These are phyloP conservation scores for Paradisaea rubra DNA, from an alignment of 2,113 vertebrate genomes.

Conservation along the genomic window DNA sequence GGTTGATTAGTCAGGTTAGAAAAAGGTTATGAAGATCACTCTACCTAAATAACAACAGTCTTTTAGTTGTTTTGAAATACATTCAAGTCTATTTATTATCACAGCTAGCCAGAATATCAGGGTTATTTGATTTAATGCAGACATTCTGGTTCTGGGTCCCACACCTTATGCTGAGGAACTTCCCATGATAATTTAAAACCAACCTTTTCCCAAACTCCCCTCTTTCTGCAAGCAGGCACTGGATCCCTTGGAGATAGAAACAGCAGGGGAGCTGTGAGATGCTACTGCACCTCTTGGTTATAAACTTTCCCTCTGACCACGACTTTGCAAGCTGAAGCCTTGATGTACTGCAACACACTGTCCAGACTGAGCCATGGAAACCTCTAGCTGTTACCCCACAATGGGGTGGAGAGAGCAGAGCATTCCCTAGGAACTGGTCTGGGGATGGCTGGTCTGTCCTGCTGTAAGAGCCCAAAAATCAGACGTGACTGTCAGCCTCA, in stretches of 20 bases:
- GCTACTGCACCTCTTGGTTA: neutral
- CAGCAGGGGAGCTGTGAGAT: accelerated
- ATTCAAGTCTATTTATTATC: neutral
- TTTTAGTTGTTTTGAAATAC: neutral
- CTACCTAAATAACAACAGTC: neutral
- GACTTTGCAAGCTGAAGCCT: neutral
- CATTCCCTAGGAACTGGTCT: neutral
- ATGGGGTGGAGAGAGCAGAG: neutral
- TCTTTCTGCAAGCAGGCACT: neutral
- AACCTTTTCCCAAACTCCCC: neutral
- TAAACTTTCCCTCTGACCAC: neutral
- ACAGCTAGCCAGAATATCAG: neutral
- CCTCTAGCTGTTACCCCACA: accelerated
- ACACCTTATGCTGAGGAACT: neutral
- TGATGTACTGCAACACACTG: accelerated
- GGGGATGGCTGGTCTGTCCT: neutral
- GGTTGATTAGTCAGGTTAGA: neutral
- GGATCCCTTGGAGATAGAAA: neutral
- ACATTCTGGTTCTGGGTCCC: neutral
- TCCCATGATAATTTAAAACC: neutral
- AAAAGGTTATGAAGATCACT: neutral
- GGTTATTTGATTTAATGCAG: neutral
- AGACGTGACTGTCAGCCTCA: neutral
- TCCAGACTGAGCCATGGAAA: neutral
- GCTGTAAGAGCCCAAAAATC: neutral